Conservation (phyloP, 2,113 vertebrate genomes). For the Coreoperca whiteheadi region DNA sequence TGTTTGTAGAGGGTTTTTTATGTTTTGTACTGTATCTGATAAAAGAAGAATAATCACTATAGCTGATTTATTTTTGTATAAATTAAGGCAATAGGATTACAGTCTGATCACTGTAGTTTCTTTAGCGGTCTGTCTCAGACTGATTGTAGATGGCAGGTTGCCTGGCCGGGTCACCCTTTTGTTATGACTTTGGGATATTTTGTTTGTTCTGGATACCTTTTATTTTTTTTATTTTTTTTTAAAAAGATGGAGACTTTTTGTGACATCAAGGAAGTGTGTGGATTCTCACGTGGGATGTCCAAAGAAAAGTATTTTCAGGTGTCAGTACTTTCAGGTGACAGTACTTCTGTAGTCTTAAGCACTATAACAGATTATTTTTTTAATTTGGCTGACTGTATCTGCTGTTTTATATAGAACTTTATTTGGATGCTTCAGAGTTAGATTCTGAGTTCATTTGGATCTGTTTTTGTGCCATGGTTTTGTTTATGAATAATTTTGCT, state of each 20-base stretch:
- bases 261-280: slow-evolving; percentile 31
- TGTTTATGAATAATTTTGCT: slow-evolving; percentile 23
- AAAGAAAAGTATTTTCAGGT: slow-evolving; percentile 63
- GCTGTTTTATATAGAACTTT: slow-evolving; percentile 30
- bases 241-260: slow-evolving; percentile 35
- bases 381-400: slow-evolving; percentile 56
- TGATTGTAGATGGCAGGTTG: slow-evolving; percentile 41
- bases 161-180: slow-evolving; percentile 37
- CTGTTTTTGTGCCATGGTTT: slow-evolving; percentile 63
- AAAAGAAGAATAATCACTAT: slow-evolving; percentile 68
- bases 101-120: slow-evolving; percentile 79
- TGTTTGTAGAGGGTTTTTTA: slow-evolving; percentile 44
- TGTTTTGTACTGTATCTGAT: slow-evolving; percentile 75
- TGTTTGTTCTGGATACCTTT: slow-evolving; percentile 41
- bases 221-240: too few species aligned
- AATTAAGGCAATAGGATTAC: slow-evolving; percentile 71
- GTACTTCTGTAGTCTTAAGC: slow-evolving; percentile 49
- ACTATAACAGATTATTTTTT: slow-evolving; percentile 52
- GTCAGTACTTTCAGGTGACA: slow-evolving; percentile 57
- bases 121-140: slow-evolving; percentile 56
- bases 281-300: slow-evolving; percentile 43
- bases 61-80: slow-evolving; percentile 82
- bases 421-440: slow-evolving; percentile 38
- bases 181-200: slow-evolving; percentile 38
- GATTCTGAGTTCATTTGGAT: slow-evolving; percentile 47